Evolutionary conservation across 2,797 vertebrate species (phyloP), one percentile per base, ranked within the genome.

Genomic region (Pteronotus mesoamericanus): DNA sequence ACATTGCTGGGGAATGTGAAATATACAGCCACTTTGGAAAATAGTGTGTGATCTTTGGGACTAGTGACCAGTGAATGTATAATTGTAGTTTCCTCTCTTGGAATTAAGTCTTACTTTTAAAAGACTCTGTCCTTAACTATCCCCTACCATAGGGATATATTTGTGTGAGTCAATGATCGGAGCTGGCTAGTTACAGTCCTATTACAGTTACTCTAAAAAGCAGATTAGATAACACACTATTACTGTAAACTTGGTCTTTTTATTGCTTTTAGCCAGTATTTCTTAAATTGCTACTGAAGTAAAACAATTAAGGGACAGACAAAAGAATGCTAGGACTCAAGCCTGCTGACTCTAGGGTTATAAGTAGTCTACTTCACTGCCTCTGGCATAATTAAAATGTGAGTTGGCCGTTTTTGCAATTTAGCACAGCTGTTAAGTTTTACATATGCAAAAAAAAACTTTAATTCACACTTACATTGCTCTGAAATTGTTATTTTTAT

Each of bases 401-500:
- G 34, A 84, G 6, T 87, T 91, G 44, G 12, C 34, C 24, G 8
- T 84, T 66, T 96, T 90, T 93, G 57, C 77, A 80, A 34, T 71
- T 90, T 83, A 93, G 68, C 53, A 82, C 5, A 64, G 66, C 44
- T 85, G 29, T 83, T 87, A 91, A 87, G n/a, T 79, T 79, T 89
- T 87, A 61, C 26, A 72, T 74, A 79, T 21, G 34, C 37, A 91
- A 48, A 94, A 48, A 94, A 64, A 85, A 59, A 34, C 22, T 42
- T 84, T 42, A 61, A 26, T 89, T 86, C 39, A 66, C 18, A 83
- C 32, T 83, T 89, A 32, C 32, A 42, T 83, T 53, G 16, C 53
- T 78, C 46, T 89, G 39, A 89, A 94, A 71, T 95, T 59, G 21
- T 78, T 79, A 87, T 87, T 97, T 93, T 89, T 80, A 53, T 86